Conservation (phyloP, 2,888 invertebrate genomes). For the Oxytorus armatus region DNA sequence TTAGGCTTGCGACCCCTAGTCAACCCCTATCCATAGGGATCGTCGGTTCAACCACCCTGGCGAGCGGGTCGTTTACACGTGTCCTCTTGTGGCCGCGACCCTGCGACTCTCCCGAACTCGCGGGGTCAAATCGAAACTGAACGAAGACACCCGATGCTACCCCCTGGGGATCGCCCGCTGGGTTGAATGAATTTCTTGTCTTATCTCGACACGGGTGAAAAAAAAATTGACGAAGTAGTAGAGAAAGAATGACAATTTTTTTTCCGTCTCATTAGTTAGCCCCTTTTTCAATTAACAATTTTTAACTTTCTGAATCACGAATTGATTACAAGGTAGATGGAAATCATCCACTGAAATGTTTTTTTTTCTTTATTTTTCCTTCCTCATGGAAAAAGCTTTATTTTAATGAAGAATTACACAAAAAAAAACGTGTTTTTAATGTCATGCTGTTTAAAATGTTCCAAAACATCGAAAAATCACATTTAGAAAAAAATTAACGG, state of each 20-base stretch:
- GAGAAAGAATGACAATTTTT: not conserved
- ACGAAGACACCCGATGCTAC: slow-evolving; percentile 19
- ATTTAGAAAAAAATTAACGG: too few species aligned
- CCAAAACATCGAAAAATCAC: too few species aligned
- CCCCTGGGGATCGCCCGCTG: slow-evolving; percentile 12
- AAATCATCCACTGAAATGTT: too few species aligned
- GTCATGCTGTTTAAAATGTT: too few species aligned
- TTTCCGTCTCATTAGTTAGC: not conserved
- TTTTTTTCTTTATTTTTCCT: too few species aligned
- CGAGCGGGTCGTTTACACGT: slow-evolving; percentile 68
- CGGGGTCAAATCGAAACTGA: slow-evolving; percentile 30
- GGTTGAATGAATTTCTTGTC: slow-evolving; percentile 5
- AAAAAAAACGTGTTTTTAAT: too few species aligned
- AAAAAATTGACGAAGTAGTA: not conserved
- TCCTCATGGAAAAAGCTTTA: too few species aligned
- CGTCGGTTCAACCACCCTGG: slow-evolving; percentile 56
- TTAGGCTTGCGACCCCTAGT: slow-evolving; percentile 27
- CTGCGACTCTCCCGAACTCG: slow-evolving; percentile 44
- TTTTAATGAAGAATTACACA: too few species aligned
- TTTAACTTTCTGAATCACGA: not conserved
- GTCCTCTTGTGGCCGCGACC: slow-evolving; percentile 60
- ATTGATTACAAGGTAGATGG: not conserved
- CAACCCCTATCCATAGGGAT: slow-evolving; percentile 10
- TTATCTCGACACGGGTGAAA: not conserved
- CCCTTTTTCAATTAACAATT: not conserved